A percentile compares a stretch with the other conserved stretches of the same genome.
Conservation (phyloP, 2,113 vertebrate species). For the Myrmecophaga tridactyla region DNA sequence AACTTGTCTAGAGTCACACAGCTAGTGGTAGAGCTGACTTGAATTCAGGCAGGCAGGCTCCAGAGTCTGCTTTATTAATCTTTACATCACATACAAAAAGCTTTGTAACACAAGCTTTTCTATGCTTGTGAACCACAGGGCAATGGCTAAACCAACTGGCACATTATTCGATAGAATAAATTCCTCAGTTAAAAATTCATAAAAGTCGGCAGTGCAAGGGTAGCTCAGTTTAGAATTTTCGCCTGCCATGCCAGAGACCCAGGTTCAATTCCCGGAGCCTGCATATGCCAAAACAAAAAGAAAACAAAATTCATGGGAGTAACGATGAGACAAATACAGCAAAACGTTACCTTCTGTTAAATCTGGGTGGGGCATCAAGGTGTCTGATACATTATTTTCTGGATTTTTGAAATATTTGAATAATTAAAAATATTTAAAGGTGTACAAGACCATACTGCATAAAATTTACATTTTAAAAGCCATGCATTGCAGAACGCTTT, state of each 20-base stretch:
- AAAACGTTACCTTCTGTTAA: neutral
- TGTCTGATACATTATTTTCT: neutral
- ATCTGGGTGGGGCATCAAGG: neutral
- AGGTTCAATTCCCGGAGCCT: no score
- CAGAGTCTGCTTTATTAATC: neutral
- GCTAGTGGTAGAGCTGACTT: neutral
- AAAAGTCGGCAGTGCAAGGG: no score
- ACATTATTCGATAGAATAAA: neutral
- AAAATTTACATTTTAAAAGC: neutral
- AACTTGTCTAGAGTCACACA: neutral
- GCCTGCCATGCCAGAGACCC: no score
- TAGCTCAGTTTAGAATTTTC: no score
- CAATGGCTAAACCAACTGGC: neutral
- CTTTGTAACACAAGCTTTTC: no score
- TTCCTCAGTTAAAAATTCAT: neutral
- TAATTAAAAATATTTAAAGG: neutral
- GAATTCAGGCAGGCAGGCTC: neutral
- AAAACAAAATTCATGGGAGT: neutral
- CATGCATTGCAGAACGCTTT: neutral
- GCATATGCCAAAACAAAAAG: no score
- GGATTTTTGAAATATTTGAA: neutral
- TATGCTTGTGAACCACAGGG: no score
- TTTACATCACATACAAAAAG: neutral
- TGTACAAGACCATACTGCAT: neutral
- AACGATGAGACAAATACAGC: neutral